Base-by-base conservation (phyloP, 2,888 invertebrate species). In the Coenonympha arcania region DNA sequence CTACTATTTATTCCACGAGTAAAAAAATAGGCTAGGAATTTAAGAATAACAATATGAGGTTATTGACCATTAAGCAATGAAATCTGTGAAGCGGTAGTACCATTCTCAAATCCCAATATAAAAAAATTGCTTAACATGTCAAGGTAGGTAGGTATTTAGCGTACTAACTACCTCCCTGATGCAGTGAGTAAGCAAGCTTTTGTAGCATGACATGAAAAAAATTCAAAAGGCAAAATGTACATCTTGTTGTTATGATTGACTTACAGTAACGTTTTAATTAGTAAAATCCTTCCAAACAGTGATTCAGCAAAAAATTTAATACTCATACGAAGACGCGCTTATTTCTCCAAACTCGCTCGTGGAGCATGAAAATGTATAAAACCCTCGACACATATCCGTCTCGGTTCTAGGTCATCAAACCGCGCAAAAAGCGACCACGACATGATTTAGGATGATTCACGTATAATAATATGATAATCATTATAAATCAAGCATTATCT, bases 401-500 rank as follows among this genome's bases (percentile, higher is more conserved):
- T 58, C 56, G 58, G 55, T 57, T 62, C 56, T 66, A 59, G 67
- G 63, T 66, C 67, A 64, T 68, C 65, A 64, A 62, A 68, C 63
- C 49, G 41, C 47, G 60, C 61, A 64, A 66, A 65, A 65, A 66
- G 49, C 52, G 60, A 61, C 59, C 60, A 50, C 61, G 64, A 61
- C 69, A 66, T 73, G 72, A 76, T 75, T 73, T 74, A 74, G 68
- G 65, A 69, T 71, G 76, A 77, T 66, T 76, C 74, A 69, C 67
- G 67, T 73, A 75, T 72, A 71, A 79, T 78, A 75, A 69, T 73
- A 77, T 72, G 72, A 73, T 77, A 75, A 79, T 80, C 73, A 75
- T 76, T 74, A 77, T 79, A 79, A 79, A 79, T 79, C 77, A 78
- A 63, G 58, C 65, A 74, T 74, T 78, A 81, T 80, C 79, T 76